Base-by-base conservation (phyloP, 1,140 invertebrate species). In the Ceratina japonica region DNA sequence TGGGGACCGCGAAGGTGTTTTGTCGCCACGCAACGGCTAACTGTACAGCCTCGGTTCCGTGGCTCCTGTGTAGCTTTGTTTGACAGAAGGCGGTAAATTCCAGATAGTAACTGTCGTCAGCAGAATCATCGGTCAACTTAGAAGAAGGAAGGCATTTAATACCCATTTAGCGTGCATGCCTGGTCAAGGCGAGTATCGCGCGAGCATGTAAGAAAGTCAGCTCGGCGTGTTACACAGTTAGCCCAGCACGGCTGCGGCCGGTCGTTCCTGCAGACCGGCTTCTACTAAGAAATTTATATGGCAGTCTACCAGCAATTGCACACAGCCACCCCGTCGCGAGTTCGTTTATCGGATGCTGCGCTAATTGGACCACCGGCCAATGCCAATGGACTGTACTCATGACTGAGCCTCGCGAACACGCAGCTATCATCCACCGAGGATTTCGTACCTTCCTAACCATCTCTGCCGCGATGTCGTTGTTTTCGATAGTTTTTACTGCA, bases 101-200 rank as follows among this genome's bases (percentile, higher is more conserved):
- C 87, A 89, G 88, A 84, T 89, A 89, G 86, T 89, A 89, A 89
- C 88, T 89, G 88, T 89, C 87, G 71, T 66, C 54, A 72, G 80
- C 61, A 79, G 83, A 89, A 88, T 87, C 82, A 89, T 88, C 81
- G 79, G 83, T 80, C 83, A 81, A 75, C 79, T 82, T 87, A 31
- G 27, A 31, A 87, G 85, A 87, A 87, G 83, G 87, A 89, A 89
- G 79, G 86, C 88, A 78, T 89, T 89, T 89, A 89, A 88, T 89
- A 86, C 82, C 85, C 86, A 31, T 88, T 88, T 84, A 85, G 79
- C 59, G 70, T 81, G 64, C 61, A 37, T 24, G 73, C 49, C 59
- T 16, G 49, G 44, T 70, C 79, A 70, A 65, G 63, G 73, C 62
- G 70, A 81, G 51, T 58, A 73, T 58, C 72, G 82, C 44, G 78